Evolutionary conservation across 2,888 invertebrate species (phyloP).

Genomic region (Drosophila imparisetae): DNA sequence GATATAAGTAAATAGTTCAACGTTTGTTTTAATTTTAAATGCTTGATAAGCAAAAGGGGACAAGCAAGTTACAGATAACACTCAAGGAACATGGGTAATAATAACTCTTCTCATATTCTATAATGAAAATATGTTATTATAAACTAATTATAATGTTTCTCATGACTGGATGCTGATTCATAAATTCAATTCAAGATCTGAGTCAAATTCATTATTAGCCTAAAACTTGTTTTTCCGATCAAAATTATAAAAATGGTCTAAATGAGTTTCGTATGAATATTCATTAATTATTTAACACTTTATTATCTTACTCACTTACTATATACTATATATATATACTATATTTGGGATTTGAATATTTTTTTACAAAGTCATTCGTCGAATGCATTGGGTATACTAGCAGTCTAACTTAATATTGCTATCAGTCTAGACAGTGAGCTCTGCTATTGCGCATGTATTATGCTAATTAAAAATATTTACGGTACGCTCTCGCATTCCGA

Average conservation of each 20-base stretch:
- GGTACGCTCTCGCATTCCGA: constrained; percentile 16
- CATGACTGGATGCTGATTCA: constrained; percentile 4
- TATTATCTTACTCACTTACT: not conserved
- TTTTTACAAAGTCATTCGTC: not conserved
- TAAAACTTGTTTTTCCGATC: too few relatives aligned
- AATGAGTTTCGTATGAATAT: not conserved
- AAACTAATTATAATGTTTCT: not conserved
- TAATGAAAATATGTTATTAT: not conserved
- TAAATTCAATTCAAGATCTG: not conserved
- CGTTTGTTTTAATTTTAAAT: constrained; percentile 4
- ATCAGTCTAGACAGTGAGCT: not conserved
- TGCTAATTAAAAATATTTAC: constrained; percentile 39
- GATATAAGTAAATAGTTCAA: not conserved
- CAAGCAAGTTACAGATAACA: not conserved
- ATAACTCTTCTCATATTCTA: not conserved
- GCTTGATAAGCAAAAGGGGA: constrained; percentile 29
- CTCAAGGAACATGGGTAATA: not conserved
- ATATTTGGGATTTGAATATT: not conserved
- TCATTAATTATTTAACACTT: not conserved
- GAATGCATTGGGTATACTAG: constrained; percentile 2
- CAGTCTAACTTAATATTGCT: not conserved
- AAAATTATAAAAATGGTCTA: not conserved
- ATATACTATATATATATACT: not conserved
- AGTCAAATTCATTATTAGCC: not conserved
- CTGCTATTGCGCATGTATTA: constrained; percentile 21